Percentiles rank a stretch among this genome's conserved stretches.
Conservation (phyloP, 2,888 invertebrate genomes). For the Geophilus truncorum region DNA sequence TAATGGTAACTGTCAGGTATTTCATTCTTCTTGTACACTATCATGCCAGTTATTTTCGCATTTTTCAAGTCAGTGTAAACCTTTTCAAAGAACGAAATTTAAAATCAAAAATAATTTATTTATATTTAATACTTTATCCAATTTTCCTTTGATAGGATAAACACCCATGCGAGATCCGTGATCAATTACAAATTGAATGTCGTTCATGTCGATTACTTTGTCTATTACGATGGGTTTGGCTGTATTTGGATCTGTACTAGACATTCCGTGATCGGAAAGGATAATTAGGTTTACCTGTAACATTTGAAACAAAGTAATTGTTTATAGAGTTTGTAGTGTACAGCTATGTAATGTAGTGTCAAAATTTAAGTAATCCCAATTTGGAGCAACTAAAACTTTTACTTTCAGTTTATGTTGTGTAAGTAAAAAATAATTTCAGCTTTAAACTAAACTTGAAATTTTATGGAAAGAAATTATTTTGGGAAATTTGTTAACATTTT, state of each 20-base stretch:
- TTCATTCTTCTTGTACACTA: background rate
- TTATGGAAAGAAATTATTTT: no score
- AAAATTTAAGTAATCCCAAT: no score
- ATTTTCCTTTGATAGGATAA: slow-evolving; percentile 37
- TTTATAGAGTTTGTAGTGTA: no score
- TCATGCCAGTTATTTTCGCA: background rate
- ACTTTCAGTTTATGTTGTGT: no score
- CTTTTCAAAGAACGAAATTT: background rate
- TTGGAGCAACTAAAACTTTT: no score
- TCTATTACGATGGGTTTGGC: slow-evolving; percentile 42
- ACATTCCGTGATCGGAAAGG: slow-evolving; percentile 49
- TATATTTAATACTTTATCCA: background rate
- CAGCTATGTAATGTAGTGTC: no score
- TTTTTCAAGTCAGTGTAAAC: background rate
- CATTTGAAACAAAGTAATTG: no score
- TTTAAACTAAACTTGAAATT: no score
- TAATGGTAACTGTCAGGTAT: background rate
- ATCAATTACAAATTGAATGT: slow-evolving; percentile 42
- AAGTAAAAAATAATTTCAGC: no score
- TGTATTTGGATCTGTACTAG: slow-evolving; percentile 40
- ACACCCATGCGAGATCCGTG: slow-evolving; percentile 43
- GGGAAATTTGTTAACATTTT: no score
- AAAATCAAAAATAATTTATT: background rate
- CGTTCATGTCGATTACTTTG: slow-evolving; percentile 41
- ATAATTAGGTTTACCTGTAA: slow-evolving; percentile 43